phyloP scores from a whole-genome alignment of 2,797 vertebrate species.

The Anisognathus igniventris region DNA sequence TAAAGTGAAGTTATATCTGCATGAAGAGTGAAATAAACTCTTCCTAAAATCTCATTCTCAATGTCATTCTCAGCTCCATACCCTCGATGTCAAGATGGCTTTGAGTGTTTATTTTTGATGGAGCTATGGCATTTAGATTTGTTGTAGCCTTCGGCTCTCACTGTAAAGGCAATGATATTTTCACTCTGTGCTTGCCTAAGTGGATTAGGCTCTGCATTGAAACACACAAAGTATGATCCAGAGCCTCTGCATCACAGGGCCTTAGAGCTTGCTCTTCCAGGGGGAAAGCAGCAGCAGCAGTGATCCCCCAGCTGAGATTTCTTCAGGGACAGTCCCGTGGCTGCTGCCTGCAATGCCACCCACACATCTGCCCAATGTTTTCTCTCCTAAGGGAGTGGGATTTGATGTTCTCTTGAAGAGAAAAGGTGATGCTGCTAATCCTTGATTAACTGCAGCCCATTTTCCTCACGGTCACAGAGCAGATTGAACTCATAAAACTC shows the following conservation, averaged over 20 bases:
- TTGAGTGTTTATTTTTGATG: slow-evolving; percentile 39
- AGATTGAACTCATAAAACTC: neutral
- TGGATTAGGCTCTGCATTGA: slow-evolving; percentile 49
- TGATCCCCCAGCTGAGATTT: neutral
- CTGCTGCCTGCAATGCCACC: neutral
- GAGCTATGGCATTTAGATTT: slow-evolving; percentile 23
- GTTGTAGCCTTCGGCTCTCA: slow-evolving; percentile 32
- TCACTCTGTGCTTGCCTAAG: slow-evolving; percentile 42
- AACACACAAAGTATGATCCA: neutral
- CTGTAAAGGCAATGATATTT: slow-evolving; percentile 35
- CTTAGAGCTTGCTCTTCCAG: neutral
- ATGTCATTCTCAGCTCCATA: slow-evolving; percentile 2
- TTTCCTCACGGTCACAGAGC: neutral
- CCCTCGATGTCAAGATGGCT: neutral
- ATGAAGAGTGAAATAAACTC: slow-evolving; percentile 28
- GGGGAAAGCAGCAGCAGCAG: neutral
- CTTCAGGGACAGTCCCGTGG: neutral
- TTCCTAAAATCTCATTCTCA: slow-evolving; percentile 32
- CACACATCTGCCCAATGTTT: neutral
- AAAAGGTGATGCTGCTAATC: neutral
- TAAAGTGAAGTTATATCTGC: slow-evolving; percentile 17
- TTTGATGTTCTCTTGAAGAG: neutral
- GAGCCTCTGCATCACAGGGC: neutral
- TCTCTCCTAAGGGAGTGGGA: neutral
- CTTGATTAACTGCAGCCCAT: neutral